These are phyloP conservation scores for Phlogophora meticulosa DNA, from an alignment of 2,888 invertebrate genomes.

Conservation along the genomic window DNA sequence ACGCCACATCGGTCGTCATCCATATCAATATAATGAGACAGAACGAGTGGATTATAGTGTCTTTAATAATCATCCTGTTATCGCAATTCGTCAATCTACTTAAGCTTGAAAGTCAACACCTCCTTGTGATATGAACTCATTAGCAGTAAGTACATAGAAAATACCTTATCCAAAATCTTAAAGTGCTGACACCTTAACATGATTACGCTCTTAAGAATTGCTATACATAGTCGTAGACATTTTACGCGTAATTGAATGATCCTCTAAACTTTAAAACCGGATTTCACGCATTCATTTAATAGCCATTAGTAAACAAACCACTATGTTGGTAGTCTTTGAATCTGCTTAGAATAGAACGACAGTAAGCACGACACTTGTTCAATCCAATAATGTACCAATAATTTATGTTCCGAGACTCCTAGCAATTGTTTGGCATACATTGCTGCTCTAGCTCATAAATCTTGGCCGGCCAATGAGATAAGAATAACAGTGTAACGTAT, in stretches of 20 bases:
- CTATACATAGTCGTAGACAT: slow-evolving; percentile 6
- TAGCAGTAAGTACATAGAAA: slow-evolving; percentile 18
- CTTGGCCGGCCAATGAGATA: slow-evolving; percentile 60
- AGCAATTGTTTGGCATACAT: slow-evolving; percentile 56
- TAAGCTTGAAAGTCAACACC: slow-evolving; percentile 11
- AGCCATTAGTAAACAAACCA: slow-evolving; percentile 34
- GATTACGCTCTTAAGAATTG: slow-evolving; percentile 25
- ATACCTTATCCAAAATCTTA: slow-evolving; percentile 23
- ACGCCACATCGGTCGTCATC: no score
- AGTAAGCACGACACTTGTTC: slow-evolving; percentile 56
- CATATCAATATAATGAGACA: no score
- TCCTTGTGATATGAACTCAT: slow-evolving; percentile 9
- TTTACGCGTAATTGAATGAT: slow-evolving; percentile 50
- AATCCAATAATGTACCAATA: slow-evolving; percentile 32
- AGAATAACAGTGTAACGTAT: slow-evolving; percentile 66
- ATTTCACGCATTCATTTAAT: slow-evolving; percentile 39
- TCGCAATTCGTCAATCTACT: slow-evolving; percentile 3
- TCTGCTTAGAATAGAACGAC: slow-evolving; percentile 44
- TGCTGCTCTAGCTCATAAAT: slow-evolving; percentile 63
- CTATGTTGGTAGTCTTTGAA: slow-evolving; percentile 16
- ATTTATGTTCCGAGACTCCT: slow-evolving; percentile 20
- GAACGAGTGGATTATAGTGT: no score
- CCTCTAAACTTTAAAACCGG: slow-evolving; percentile 35
- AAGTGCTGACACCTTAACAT: slow-evolving; percentile 35
- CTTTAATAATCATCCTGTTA: no score